These are phyloP conservation scores for Corythaeola cristata DNA, from an alignment of 2,113 vertebrate species.

Conservation along the genomic window DNA sequence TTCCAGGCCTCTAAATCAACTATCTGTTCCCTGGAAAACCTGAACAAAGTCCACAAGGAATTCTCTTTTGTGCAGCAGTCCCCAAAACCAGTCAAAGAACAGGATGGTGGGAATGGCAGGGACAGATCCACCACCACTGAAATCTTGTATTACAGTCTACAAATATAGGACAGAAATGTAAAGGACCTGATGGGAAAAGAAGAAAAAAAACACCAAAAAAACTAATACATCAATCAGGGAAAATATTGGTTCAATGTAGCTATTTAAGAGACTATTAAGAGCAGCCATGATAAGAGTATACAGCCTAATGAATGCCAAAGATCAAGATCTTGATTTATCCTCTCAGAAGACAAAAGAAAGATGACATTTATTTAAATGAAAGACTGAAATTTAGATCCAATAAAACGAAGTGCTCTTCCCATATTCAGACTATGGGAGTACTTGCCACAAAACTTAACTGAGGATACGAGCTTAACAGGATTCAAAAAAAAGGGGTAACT, in stretches of 20 bases:
- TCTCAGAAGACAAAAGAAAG: neutral
- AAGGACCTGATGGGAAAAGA: neutral
- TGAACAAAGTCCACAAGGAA: neutral
- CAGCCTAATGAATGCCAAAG: neutral
- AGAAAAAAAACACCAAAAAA: neutral
- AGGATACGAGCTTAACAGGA: neutral
- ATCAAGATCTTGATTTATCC: neutral
- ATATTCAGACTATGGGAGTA: neutral
- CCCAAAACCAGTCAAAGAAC: neutral
- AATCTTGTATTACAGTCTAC: neutral
- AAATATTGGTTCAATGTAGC: neutral
- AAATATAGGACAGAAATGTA: neutral
- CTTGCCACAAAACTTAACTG: neutral
- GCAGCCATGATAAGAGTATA: neutral
- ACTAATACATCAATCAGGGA: neutral
- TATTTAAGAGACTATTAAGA: neutral
- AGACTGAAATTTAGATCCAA: neutral
- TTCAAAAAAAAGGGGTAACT: neutral
- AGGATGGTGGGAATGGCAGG: neutral
- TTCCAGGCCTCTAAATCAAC: neutral
- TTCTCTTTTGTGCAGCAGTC: neutral
- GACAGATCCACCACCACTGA: neutral
- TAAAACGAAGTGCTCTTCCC: neutral
- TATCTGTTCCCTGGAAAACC: neutral
- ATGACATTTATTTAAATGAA: neutral